Evolutionary conservation across 1,140 invertebrate genomes (phyloP), one percentile per base, ranked within the genome.

Genomic region (Chelonus insularis): DNA sequence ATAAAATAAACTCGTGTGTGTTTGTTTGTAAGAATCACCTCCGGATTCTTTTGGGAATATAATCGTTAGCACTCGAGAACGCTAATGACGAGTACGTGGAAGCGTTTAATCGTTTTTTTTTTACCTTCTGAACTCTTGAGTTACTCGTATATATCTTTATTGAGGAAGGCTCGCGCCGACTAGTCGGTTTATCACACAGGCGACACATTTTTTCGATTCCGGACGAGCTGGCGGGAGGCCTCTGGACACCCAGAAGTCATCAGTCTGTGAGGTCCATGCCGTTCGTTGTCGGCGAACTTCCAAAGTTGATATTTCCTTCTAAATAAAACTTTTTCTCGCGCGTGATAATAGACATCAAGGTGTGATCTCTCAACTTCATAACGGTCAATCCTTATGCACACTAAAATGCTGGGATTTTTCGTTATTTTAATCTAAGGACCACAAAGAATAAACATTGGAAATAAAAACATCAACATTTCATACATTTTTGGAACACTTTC

Each of bases 151-250:
- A 60, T 60, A 41, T 43, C 48, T 60, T 51, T 60, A 52, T 60
- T 60, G 57, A 60, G 48, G 48, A 60, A 60, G 57, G 57, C 36
- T 48, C 48, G 9, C 57, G 34, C 51, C 32, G 45, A n/a, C n/a
- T n/a, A n/a, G n/a, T n/a, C n/a, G n/a, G 25, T 52, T 25, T 52
- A 52, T 39, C 34, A 29, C 34, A 36, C 57, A 29, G 32, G 47
- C 57, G 57, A 60, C 57, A 60, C 48, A 52, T 60, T 60, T 60
- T 52, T 60, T 60, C 36, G 47, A 60, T 60, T 60, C 57, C 57
- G 57, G 57, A 43, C 48, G 36, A 6, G 48, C 18, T 41, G 14
- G 6, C 29, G 48, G 18, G 37, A 36, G 29, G 41, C 29, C 34
- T 21, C 48, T 48, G 48, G 23, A 59, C 57, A 59, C 57, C 57